Conservation (phyloP, 2,113 vertebrate species). For the Raja brachyura region DNA sequence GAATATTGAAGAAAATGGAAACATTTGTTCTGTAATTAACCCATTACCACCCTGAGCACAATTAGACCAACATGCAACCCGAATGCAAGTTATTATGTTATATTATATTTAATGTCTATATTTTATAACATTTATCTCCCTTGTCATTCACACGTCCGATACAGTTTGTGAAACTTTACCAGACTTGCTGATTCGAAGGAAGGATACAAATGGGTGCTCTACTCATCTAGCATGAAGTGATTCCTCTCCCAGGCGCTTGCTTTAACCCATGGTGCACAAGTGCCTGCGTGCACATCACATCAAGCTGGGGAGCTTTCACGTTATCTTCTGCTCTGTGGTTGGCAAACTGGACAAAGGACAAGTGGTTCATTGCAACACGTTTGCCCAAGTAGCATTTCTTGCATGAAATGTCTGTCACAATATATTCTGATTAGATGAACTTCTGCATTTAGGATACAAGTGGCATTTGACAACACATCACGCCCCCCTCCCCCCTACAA, state of each 20-base stretch:
- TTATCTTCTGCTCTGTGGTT: not conserved
- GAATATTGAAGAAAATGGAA: not conserved
- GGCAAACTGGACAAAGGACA: not conserved
- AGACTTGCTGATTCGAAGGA: not conserved
- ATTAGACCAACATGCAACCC: not conserved
- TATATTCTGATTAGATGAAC: not conserved
- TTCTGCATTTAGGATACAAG: not conserved
- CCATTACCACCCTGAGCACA: too few species aligned
- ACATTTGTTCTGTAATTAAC: not conserved
- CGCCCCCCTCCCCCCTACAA: too few species aligned
- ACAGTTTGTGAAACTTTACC: not conserved
- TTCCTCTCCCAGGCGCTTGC: not conserved
- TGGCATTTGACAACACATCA: too few species aligned
- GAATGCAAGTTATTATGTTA: not conserved
- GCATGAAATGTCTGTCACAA: not conserved
- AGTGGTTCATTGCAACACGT: not conserved
- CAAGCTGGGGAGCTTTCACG: not conserved
- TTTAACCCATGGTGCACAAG: not conserved
- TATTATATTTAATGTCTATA: too few species aligned
- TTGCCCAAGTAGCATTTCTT: not conserved
- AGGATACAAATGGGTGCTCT: not conserved
- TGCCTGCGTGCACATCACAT: not conserved
- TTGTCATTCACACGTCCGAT: not conserved
- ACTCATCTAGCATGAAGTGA: not conserved
- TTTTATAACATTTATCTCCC: not conserved